Evolutionary conservation across 2,113 vertebrate genomes (phyloP), one percentile per base, ranked within the genome.

Genomic region (Labeo rohita): DNA sequence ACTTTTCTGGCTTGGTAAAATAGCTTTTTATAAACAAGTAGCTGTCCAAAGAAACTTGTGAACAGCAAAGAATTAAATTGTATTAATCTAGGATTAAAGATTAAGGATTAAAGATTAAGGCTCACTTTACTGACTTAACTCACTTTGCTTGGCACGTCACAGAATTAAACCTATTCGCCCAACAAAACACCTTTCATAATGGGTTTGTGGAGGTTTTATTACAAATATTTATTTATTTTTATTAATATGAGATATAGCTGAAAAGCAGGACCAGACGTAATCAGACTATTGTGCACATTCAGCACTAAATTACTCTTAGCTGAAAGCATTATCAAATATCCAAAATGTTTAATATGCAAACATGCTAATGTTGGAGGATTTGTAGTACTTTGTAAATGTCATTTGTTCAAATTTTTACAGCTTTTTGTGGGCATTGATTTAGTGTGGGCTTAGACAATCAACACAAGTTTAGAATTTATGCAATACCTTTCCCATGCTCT

Each of bases 71-170:
- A 74, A 74, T 13, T 49, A 23, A 47, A 74, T 45, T 49, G 43
- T n/a, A 47, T 23, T 74, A 74, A 74, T 74, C 43, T 74, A 23
- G 72, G 50, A 78, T 56, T 78, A 78, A 78, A 78, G 16, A 1
- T 13, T 15, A 4, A 15, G 50, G 50, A 52, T 52, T 76, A 77
- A 77, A 77, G 15, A 54, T 59, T 12, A 78, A 56, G 23, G 52
- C 7, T 59, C 28, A 36, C 52, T 59, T 78, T 59, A 59, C 56
- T 8, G 56, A 59, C 7, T 59, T 59, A 36, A 39, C 21, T 8
- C 21, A 2, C 72, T 23, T 23, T 74, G 11, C 72, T 13, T 10
- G 21, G 45, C 16, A 43, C 13, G 43, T 5, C 34, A 72, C 16
- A 21, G 1, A 10, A 13, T 74, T 47, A 74, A 74, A 47, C 43